phyloP scores from a whole-genome alignment of 2,888 invertebrate genomes.

The Monopis laevigella region DNA sequence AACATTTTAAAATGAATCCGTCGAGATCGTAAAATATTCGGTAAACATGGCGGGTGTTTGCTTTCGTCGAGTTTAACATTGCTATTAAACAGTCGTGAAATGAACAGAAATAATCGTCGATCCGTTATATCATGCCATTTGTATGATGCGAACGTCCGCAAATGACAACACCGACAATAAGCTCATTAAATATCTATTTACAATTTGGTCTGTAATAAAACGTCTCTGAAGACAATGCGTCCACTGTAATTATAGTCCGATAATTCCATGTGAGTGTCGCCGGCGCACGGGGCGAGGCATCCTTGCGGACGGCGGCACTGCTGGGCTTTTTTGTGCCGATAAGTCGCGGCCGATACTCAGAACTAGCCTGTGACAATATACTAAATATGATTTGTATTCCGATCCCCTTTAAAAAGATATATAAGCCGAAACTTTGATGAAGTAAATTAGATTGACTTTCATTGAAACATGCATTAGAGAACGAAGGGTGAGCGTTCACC shows the following conservation, averaged over 20 bases:
- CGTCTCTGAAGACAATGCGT: too few species aligned
- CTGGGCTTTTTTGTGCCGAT: conserved; percentile 40
- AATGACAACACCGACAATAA: too few species aligned
- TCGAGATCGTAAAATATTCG: conserved; percentile 63
- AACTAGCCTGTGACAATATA: conserved; percentile 28
- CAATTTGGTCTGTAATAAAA: too few species aligned
- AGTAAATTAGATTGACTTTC: too few species aligned
- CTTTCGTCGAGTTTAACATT: conserved; percentile 64
- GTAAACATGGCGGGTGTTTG: conserved; percentile 65
- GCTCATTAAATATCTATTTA: too few species aligned
- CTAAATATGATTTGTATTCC: neutral
- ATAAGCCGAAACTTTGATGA: neutral
- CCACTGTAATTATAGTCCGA: too few species aligned
- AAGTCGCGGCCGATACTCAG: conserved; percentile 53
- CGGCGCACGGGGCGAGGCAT: conserved; percentile 7
- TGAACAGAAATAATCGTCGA: conserved; percentile 66
- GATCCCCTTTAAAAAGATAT: neutral
- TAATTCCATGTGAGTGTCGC: conserved; percentile 6
- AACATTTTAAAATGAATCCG: conserved; percentile 61
- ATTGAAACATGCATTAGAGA: neutral
- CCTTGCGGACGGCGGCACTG: conserved; percentile 27
- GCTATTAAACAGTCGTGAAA: conserved; percentile 67
- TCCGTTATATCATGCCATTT: conserved; percentile 60
- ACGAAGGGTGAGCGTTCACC: conserved; percentile 1
- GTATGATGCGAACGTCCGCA: conserved; percentile 54